These are phyloP conservation scores for Drosophila truncata DNA, from an alignment of 1,140 invertebrate species.

Conservation along the genomic window DNA sequence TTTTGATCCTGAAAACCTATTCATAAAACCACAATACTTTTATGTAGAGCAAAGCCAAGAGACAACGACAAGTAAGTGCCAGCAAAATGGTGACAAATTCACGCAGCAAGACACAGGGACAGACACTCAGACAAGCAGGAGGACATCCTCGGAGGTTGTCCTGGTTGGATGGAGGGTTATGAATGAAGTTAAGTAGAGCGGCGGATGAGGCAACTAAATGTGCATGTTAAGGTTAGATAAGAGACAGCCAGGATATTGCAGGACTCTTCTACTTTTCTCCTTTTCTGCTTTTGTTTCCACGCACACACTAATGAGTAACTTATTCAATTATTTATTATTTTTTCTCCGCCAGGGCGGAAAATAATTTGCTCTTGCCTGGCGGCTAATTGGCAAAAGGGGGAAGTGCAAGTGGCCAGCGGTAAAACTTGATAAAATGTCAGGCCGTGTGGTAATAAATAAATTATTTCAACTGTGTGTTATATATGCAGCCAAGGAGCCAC, in stretches of 20 bases:
- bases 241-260: conserved; percentile 40
- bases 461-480: conserved; percentile 26
- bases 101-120: conserved; percentile 30
- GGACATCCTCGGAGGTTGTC: not conserved
- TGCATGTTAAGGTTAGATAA: conserved; percentile 76
- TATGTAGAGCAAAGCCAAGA: conserved; percentile 2
- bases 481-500: conserved; percentile 17
- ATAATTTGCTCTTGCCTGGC: conserved; percentile 55
- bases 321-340: conserved; percentile 81
- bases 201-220: conserved; percentile 56
- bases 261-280: conserved; percentile 3
- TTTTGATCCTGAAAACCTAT: not conserved
- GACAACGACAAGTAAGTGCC: conserved; percentile 29
- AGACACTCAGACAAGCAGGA: conserved; percentile 1
- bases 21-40: not conserved
- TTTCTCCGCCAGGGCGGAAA: conserved; percentile 52
- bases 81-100: conserved; percentile 77
- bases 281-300: conserved; percentile 9
- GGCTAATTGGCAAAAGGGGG: conserved; percentile 68
- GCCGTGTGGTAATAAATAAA: conserved; percentile 53
- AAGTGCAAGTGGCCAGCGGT: conserved; percentile 30
- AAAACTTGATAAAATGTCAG: conserved; percentile 46
- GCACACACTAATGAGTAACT: conserved; percentile 70
- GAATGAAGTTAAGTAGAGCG: conserved; percentile 20
- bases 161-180: conserved; percentile 1